A percentile compares a stretch with the other conserved stretches of the same genome.
Evolutionary conservation across 2,888 invertebrate genomes (phyloP).

Genomic region (Drymonia ruficornis): DNA sequence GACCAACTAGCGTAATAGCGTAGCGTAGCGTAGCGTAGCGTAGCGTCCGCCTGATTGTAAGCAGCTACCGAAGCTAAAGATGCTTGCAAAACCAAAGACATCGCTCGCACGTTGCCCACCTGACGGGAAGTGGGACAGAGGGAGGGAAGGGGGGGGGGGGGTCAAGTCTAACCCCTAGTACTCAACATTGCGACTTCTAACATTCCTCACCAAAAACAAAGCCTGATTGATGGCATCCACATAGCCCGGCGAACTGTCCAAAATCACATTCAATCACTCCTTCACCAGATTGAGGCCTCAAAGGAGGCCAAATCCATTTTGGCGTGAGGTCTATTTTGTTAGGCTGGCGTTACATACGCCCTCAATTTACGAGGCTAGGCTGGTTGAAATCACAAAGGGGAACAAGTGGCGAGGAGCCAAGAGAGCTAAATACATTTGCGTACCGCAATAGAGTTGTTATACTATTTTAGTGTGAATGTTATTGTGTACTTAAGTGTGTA

Average conservation of each 20-base stretch:
- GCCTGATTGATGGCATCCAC: background rate
- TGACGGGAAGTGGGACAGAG: no score
- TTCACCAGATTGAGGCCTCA: constrained; percentile 10
- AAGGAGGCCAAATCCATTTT: constrained; percentile 13
- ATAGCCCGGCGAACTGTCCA: background rate
- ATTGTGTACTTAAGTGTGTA: background rate
- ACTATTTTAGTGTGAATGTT: no score
- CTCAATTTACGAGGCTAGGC: constrained; percentile 18
- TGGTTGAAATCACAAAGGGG: constrained; percentile 27
- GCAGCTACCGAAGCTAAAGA: no score
- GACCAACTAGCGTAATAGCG: no score
- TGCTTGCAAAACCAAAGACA: no score
- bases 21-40: no score
- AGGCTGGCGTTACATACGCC: constrained; percentile 3
- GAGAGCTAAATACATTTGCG: background rate
- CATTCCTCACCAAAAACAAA: constrained; percentile 7
- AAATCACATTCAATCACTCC: background rate
- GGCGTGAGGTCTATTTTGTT: constrained; percentile 16
- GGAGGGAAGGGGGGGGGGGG: no score
- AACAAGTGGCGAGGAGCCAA: constrained; percentile 10
- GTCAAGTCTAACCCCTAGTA: no score
- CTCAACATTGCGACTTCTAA: no score
- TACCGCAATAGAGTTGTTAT: background rate
- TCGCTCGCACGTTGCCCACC: no score
- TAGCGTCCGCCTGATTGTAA: no score